Percentiles rank a stretch among this genome's conserved stretches.
Conservation (phyloP, 2,888 invertebrate species). For the Melikaiella ostensackeni region DNA sequence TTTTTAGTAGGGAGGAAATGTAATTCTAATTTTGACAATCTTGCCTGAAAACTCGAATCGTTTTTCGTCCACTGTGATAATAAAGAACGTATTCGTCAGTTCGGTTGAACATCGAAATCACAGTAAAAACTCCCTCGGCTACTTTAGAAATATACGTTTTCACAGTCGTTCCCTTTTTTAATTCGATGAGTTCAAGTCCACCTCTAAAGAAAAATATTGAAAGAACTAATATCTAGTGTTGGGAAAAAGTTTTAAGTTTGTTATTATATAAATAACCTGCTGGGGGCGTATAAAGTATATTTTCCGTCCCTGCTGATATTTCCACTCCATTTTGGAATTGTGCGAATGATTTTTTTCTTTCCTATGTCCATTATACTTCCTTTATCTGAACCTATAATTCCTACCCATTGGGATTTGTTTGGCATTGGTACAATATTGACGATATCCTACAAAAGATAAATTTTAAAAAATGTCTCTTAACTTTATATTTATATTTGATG, state of each 20-base stretch:
- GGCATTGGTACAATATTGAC: constrained; percentile 88
- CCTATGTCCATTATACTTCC: constrained; percentile 94
- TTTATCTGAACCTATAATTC: constrained; percentile 93
- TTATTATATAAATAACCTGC: constrained; percentile 77
- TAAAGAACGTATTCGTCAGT: constrained; percentile 97
- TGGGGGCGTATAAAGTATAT: constrained; percentile 94
- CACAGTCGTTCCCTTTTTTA: constrained; percentile 92
- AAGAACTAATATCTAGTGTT: neutral
- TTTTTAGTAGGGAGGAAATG: no score
- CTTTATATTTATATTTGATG: no score
- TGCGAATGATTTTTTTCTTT: constrained; percentile 91
- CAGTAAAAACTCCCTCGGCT: constrained; percentile 98
- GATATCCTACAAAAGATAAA: constrained; percentile 81
- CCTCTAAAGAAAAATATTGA: constrained; percentile 81
- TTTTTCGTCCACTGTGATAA: constrained; percentile 97
- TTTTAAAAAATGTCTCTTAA: no score
- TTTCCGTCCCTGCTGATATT: constrained; percentile 92
- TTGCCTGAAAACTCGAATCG: constrained; percentile 93
- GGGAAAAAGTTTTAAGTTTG: neutral
- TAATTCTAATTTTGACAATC: constrained; percentile 16
- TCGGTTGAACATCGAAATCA: constrained; percentile 95
- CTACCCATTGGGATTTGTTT: constrained; percentile 90
- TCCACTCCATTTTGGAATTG: constrained; percentile 95
- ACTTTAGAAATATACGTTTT: constrained; percentile 95
- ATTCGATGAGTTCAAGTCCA: constrained; percentile 93